These are phyloP conservation scores for Fratercula arctica DNA, from an alignment of 2,797 vertebrate genomes.

Conservation along the genomic window DNA sequence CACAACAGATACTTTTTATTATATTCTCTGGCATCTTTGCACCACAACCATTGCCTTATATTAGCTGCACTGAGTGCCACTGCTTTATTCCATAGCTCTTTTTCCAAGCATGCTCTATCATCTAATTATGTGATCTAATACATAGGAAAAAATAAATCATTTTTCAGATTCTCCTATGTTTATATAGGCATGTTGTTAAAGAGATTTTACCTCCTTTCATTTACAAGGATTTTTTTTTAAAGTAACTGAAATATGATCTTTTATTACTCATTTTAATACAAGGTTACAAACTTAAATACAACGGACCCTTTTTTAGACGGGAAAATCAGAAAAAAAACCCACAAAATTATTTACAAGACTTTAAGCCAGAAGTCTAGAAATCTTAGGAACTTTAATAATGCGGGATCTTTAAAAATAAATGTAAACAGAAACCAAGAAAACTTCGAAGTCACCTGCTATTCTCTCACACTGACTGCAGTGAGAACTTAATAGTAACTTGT, in stretches of 20 bases:
- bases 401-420: neutral
- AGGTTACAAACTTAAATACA: neutral
- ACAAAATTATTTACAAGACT: neutral
- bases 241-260: neutral
- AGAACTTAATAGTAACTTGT: neutral
- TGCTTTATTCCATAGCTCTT: neutral
- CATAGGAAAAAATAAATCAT: neutral
- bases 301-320: neutral
- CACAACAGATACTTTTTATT: constrained; percentile 37
- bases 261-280: neutral
- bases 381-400: neutral
- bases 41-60: neutral
- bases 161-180: neutral
- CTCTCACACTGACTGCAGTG: neutral
- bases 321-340: neutral
- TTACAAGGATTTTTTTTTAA: neutral
- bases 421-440: neutral
- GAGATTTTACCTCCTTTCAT: neutral
- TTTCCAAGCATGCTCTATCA: neutral
- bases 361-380: neutral
- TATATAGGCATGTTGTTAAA: neutral
- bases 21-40: constrained; percentile 4
- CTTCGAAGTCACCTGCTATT: neutral
- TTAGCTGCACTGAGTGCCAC: neutral
- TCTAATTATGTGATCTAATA: neutral